Conservation (phyloP, 1,140 invertebrate genomes). For the Trichonephila inaurata region DNA sequence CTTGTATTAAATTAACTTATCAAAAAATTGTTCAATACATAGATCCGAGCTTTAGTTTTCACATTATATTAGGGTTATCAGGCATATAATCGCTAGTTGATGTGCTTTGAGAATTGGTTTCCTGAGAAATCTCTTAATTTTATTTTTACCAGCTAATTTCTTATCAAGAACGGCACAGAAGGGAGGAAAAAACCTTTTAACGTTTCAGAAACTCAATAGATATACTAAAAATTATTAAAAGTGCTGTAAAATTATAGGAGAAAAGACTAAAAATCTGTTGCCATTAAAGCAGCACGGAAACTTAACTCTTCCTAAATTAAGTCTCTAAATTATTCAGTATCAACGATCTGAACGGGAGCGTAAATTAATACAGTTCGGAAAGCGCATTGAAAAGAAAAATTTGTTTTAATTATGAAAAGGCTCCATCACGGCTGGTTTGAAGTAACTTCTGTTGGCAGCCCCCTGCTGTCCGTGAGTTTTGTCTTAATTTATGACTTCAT, state of each 20-base stretch:
- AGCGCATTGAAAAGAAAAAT: slow-evolving; percentile 17
- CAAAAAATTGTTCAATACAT: too few relatives aligned
- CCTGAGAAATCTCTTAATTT: neutral
- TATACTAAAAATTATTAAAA: slow-evolving; percentile 14
- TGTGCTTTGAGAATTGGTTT: too few relatives aligned
- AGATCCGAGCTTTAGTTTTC: too few relatives aligned
- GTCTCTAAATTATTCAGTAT: slow-evolving; percentile 3
- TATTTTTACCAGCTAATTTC: neutral
- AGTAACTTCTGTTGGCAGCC: slow-evolving; percentile 2
- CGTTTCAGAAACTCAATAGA: neutral
- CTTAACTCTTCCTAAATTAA: slow-evolving; percentile 12
- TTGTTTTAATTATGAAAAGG: slow-evolving; percentile 31
- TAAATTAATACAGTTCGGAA: neutral
- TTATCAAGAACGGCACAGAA: neutral
- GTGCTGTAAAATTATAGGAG: slow-evolving; percentile 26
- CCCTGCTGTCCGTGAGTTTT: neutral
- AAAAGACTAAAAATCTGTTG: slow-evolving; percentile 23
- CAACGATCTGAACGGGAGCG: slow-evolving; percentile 19
- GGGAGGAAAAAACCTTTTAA: neutral
- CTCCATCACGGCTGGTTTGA: slow-evolving; percentile 10
- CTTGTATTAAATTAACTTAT: too few relatives aligned
- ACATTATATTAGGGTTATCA: too few relatives aligned
- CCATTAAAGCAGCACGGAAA: neutral
- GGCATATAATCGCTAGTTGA: too few relatives aligned
- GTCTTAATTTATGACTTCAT: slow-evolving; percentile 59